phyloP scores from a whole-genome alignment of 2,888 invertebrate species.

The Coleophora deauratella region DNA sequence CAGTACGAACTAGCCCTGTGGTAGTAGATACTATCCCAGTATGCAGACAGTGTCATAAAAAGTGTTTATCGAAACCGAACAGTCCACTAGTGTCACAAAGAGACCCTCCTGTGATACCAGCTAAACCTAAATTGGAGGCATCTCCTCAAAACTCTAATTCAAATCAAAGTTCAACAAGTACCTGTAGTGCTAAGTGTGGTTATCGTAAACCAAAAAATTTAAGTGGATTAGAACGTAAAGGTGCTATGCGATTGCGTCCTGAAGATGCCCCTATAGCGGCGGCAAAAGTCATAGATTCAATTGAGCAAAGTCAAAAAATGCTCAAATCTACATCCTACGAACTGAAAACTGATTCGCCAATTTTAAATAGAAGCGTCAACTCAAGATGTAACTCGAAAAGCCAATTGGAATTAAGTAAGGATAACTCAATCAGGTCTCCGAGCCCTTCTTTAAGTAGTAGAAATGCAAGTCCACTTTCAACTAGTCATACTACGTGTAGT shows the following conservation, averaged over 20 bases:
- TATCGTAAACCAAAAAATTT: slow-evolving; percentile 53
- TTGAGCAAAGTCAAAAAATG: slow-evolving; percentile 67
- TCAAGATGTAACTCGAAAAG: slow-evolving; percentile 51
- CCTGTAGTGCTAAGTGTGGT: slow-evolving; percentile 57
- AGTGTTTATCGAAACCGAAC: slow-evolving; percentile 77
- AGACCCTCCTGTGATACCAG: slow-evolving; percentile 42
- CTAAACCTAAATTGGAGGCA: slow-evolving; percentile 47
- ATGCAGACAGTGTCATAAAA: slow-evolving; percentile 85
- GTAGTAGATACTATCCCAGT: slow-evolving; percentile 82
- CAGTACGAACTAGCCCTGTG: slow-evolving; percentile 83
- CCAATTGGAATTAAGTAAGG: slow-evolving; percentile 59
- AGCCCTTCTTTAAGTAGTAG: slow-evolving; percentile 67
- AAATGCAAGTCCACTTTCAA: slow-evolving; percentile 63
- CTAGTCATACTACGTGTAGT: slow-evolving; percentile 69
- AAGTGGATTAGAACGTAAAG: slow-evolving; percentile 61
- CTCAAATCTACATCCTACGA: slow-evolving; percentile 66
- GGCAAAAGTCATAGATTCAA: slow-evolving; percentile 63
- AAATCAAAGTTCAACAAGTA: slow-evolving; percentile 53
- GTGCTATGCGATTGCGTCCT: slow-evolving; percentile 64
- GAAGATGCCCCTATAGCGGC: slow-evolving; percentile 65
- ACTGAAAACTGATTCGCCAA: slow-evolving; percentile 59
- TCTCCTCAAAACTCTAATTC: slow-evolving; percentile 59
- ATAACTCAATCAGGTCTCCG: slow-evolving; percentile 55
- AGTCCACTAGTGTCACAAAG: slow-evolving; percentile 65
- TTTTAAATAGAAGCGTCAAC: slow-evolving; percentile 44